A percentile compares a stretch with the other conserved stretches of the same genome.
Conservation (phyloP, 2,113 vertebrate species). For the Nothocercus julius region DNA sequence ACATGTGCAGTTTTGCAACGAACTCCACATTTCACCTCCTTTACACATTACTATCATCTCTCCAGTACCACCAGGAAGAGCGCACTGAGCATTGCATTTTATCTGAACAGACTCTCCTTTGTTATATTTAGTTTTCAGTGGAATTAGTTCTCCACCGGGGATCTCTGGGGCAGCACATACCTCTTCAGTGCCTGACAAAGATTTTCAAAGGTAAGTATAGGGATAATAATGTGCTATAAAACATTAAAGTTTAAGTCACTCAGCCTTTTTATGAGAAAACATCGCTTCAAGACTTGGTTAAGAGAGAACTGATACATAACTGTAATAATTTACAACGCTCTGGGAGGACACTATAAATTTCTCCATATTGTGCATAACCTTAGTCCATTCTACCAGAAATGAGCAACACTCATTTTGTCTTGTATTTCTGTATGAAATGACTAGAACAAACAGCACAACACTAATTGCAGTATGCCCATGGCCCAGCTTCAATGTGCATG, state of each 20-base stretch:
- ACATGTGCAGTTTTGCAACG: background rate
- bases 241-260: background rate
- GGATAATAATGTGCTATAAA: background rate
- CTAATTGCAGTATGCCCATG: accelerated
- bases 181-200: accelerated
- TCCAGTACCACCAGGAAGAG: background rate
- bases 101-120: background rate
- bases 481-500: accelerated
- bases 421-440: background rate
- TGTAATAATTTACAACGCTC: accelerated
- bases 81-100: background rate
- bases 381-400: background rate
- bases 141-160: background rate
- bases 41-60: background rate
- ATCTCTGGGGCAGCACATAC: background rate
- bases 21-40: background rate
- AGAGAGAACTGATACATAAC: background rate
- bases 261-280: background rate
- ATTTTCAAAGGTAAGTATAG: background rate
- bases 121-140: accelerated
- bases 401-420: background rate
- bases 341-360: background rate
- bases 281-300: background rate
- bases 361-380: background rate
- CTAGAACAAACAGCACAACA: accelerated